phyloP scores from a whole-genome alignment of 2,797 vertebrate genomes.

The Clarias fuscus region DNA sequence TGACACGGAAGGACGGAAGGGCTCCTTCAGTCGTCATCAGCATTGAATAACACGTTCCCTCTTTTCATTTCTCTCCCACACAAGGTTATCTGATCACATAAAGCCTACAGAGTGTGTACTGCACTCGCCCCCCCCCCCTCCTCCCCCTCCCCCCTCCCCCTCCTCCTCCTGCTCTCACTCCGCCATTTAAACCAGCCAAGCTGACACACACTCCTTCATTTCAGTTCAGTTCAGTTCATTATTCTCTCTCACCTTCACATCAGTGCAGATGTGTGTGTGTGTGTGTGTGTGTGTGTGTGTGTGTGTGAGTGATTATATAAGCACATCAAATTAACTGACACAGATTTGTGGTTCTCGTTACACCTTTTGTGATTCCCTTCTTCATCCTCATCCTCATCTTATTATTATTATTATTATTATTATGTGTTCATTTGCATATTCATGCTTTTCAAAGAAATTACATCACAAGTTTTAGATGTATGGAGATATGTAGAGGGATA shows the following conservation, averaged over 20 bases:
- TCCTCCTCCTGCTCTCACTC: not conserved
- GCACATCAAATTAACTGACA: not conserved
- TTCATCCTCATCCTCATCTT: not conserved
- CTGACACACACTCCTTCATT: not conserved
- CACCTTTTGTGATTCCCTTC: not conserved
- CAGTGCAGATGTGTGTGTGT: not conserved
- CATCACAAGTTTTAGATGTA: not conserved
- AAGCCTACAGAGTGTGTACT: not conserved
- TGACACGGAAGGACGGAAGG: not conserved
- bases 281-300: conserved; percentile 12
- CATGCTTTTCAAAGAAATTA: not conserved
- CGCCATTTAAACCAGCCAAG: not conserved
- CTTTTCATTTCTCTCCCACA: not conserved
- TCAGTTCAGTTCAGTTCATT: not conserved
- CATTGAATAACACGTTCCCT: not conserved
- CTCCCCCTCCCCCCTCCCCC: not conserved
- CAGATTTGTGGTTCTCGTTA: conserved; percentile 6
- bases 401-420: too few relatives aligned
- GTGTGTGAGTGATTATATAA: conserved; percentile 1
- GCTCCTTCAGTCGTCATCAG: too few relatives aligned
- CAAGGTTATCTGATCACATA: not conserved
- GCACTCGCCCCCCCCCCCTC: not conserved
- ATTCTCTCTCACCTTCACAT: not conserved
- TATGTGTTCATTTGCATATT: conserved; percentile 1
- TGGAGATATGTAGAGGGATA: not conserved